phyloP scores from a whole-genome alignment of 1,140 invertebrate species.

The Thaumatotibia leucotreta region DNA sequence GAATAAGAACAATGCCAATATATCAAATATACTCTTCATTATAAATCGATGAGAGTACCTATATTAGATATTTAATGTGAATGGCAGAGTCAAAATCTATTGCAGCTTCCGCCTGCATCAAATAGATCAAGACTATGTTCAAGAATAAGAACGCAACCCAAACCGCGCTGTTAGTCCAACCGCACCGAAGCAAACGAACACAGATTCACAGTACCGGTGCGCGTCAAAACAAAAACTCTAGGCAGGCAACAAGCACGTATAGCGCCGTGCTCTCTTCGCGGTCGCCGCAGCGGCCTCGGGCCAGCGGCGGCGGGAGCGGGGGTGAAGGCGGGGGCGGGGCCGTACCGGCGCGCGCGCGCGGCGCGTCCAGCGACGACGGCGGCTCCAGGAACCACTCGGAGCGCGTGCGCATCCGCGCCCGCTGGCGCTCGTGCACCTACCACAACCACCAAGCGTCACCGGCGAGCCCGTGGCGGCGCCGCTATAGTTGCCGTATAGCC shows the following conservation, averaged over 20 bases:
- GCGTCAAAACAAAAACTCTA: conserved; percentile 76
- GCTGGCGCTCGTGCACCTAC: conserved; percentile 95
- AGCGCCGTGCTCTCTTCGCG: conserved; percentile 64
- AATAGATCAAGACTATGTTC: background rate
- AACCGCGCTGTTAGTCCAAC: conserved; percentile 36
- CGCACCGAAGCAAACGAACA: conserved; percentile 55
- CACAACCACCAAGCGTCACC: conserved; percentile 27
- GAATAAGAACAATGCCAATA: too few relatives aligned
- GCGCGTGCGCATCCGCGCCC: conserved; percentile 93
- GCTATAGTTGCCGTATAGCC: too few relatives aligned
- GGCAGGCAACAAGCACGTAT: conserved; percentile 75
- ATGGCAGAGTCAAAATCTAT: background rate
- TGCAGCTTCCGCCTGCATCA: background rate
- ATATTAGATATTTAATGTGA: too few relatives aligned
- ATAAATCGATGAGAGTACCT: too few relatives aligned
- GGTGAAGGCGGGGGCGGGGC: conserved; percentile 22
- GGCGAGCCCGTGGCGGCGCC: background rate
- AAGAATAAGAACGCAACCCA: conserved; percentile 10
- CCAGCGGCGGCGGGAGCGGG: conserved; percentile 17
- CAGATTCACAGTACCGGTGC: conserved; percentile 60
- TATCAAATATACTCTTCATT: too few relatives aligned
- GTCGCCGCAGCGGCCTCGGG: conserved; percentile 23
- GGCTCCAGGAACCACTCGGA: conserved; percentile 96
- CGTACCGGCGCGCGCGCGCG: conserved; percentile 74
- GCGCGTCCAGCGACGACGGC: conserved; percentile 78